Evolutionary conservation across 2,888 invertebrate species (phyloP), one percentile per base, ranked within the genome.

Genomic region (Ryuthela nishihirai): DNA sequence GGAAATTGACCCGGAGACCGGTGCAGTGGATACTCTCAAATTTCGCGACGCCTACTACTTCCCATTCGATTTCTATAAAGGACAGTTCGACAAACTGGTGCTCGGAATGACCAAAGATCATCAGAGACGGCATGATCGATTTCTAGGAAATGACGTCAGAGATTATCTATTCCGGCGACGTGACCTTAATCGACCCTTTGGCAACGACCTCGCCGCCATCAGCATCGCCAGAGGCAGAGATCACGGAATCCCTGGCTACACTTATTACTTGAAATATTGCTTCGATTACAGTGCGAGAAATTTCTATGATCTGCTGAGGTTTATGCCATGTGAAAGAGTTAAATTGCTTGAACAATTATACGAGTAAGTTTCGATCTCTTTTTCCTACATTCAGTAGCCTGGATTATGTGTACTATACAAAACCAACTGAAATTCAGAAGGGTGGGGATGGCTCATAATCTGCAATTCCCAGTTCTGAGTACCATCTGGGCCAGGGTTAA

Each of bases 141-240:
- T n/a, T 35, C 2, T 17, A 58, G 56, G 35, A 32, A 52, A 58
- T 15, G 56, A 58, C 23, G 42, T 58, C 0, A 46, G 56, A 25
- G 52, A 58, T 20, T 58, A 58, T 24, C 18, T 58, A 12, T 58
- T 52, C 29, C 26, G 56, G 10, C 24, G 56, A 20, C 23, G 46
- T 17, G 50, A 58, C 34, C 23, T 58, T 18, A 58, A 54, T 23
- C 50, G 89, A 65, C 83, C 88, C 0, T 86, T 86, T 69, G 88
- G 88, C 0, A 74, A 88, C 34, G 88, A 88, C 73, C 74, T 89
- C 67, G 83, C 85, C 0, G 80, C 88, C 0, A 76, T 88, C 43
- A 88, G 88, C 71, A 82, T 88, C 46, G 87, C 88, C 71, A 78
- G 88, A 43, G 87, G 87, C 0, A 78, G 88, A 18, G 88, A 89